A percentile compares a stretch with the other conserved stretches of the same genome.
phyloP scores from a whole-genome alignment of 2,888 invertebrate genomes.

The Buathra laborator region DNA sequence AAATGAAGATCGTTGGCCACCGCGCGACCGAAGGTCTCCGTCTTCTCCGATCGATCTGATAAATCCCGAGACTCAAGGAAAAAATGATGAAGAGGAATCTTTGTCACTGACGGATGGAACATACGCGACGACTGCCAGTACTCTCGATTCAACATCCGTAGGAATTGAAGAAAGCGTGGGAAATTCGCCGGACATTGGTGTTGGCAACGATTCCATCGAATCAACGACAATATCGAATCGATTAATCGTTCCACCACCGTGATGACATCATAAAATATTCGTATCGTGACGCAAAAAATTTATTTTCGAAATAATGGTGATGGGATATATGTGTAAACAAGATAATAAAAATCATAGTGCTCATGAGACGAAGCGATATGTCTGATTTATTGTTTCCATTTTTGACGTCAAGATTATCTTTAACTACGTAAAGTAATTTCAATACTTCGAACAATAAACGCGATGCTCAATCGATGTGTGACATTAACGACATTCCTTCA shows the following conservation, averaged over 20 bases:
- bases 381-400: constrained; percentile 26
- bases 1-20: constrained; percentile 44
- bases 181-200: not conserved
- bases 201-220: not conserved
- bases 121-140: not conserved
- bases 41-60: not conserved
- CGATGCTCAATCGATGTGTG: constrained; percentile 29
- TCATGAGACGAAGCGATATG: constrained; percentile 11
- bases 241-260: not conserved
- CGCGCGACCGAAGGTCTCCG: constrained; percentile 7
- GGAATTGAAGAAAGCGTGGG: constrained; percentile 5
- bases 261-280: not conserved
- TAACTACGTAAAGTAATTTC: not conserved
- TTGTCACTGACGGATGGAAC: not conserved
- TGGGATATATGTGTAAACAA: constrained; percentile 1
- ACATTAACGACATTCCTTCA: constrained; percentile 37
- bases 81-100: constrained; percentile 2
- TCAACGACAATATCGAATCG: not conserved
- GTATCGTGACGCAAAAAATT: not conserved
- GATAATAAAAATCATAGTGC: constrained; percentile 20
- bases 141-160: not conserved
- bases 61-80: not conserved
- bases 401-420: constrained; percentile 19
- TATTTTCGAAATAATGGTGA: constrained; percentile 28
- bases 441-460: constrained; percentile 5